Evolutionary conservation across 2,888 invertebrate genomes (phyloP).

Genomic region (Drosophila borealis): DNA sequence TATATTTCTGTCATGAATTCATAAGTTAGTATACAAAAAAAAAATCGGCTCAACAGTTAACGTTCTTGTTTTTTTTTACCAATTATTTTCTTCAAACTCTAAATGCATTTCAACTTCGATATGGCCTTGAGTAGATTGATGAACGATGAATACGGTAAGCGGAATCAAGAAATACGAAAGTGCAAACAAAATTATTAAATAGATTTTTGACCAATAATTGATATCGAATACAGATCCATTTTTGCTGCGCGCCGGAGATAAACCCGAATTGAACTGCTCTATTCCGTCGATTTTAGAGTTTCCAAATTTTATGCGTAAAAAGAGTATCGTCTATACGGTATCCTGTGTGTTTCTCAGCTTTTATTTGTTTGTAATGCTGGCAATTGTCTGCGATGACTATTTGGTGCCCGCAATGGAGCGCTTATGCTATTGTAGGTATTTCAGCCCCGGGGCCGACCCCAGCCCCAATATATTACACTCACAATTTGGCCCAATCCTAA

Average conservation of each 20-base stretch:
- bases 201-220: background rate
- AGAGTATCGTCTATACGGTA: background rate
- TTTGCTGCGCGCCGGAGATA: background rate
- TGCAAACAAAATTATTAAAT: no score
- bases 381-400: constrained; percentile 95
- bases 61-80: no score
- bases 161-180: no score
- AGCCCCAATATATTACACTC: background rate
- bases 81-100: background rate
- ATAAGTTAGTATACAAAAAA: no score
- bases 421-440: constrained; percentile 91
- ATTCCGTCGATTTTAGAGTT: constrained; percentile 93
- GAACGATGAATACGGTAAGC: constrained; percentile 21
- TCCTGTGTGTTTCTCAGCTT: constrained; percentile 80
- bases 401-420: constrained; percentile 95
- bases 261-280: constrained; percentile 87
- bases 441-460: no score
- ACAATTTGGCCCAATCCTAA: background rate
- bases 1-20: no score
- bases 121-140: background rate
- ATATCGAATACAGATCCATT: background rate
- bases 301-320: constrained; percentile 89
- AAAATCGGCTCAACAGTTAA: no score
- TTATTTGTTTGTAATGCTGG: constrained; percentile 92
- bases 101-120: constrained; percentile 9